phyloP scores from a whole-genome alignment of 2,113 vertebrate genomes.

The Pollachius pollachius region DNA sequence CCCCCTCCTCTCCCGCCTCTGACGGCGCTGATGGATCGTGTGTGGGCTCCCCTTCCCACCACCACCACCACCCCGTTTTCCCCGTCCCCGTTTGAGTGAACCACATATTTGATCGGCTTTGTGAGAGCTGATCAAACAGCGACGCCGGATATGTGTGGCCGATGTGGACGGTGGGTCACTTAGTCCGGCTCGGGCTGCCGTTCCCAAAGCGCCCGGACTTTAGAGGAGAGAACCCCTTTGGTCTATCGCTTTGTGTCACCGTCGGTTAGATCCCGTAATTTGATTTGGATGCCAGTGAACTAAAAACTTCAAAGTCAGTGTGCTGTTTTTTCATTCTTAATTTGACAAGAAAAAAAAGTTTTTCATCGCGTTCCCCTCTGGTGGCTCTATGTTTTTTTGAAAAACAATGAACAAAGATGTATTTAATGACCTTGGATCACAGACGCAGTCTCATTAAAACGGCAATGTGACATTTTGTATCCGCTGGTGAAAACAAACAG shows the following conservation, averaged over 20 bases:
- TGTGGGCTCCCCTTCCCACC: slow-evolving; percentile 39
- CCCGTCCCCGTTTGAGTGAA: slow-evolving; percentile 25
- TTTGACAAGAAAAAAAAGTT: slow-evolving; percentile 12
- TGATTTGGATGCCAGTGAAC: slow-evolving; percentile 14
- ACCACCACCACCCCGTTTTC: slow-evolving; percentile 35
- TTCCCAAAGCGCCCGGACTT: no score
- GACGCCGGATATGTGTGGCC: slow-evolving; percentile 5
- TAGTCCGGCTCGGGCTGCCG: no score
- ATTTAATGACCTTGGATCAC: slow-evolving; percentile 4
- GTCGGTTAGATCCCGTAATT: slow-evolving; percentile 18
- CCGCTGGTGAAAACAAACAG: slow-evolving; percentile 28
- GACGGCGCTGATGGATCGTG: slow-evolving; percentile 16
- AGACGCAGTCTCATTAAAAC: no score
- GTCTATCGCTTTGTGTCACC: slow-evolving; percentile 12
- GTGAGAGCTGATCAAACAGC: slow-evolving; percentile 49
- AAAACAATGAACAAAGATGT: slow-evolving; percentile 20
- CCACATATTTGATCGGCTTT: slow-evolving; percentile 54
- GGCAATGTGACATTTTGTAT: slow-evolving; percentile 21
- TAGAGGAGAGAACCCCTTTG: slow-evolving; percentile 2
- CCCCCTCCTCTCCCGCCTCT: neutral
- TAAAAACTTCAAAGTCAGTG: slow-evolving; percentile 36
- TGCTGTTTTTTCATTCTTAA: slow-evolving; percentile 25
- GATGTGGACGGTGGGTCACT: no score
- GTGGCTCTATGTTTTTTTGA: slow-evolving; percentile 6
- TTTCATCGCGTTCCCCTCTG: slow-evolving; percentile 13